Evolutionary conservation across 2,113 vertebrate species (phyloP), one percentile per base, ranked within the genome.

Genomic region (Ophthalmolycus amberensis): DNA sequence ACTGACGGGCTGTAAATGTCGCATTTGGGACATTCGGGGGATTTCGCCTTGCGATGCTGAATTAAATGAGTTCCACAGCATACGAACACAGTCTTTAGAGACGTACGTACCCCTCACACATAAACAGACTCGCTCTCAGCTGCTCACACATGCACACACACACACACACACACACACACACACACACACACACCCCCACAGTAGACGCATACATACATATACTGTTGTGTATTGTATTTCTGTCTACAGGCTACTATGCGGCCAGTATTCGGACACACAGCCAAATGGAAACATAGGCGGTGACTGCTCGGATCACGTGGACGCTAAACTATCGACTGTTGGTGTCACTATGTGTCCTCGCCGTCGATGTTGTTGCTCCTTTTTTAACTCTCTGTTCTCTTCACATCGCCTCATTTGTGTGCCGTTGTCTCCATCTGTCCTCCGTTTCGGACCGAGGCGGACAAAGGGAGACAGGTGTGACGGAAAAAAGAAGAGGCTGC

Each of bases 1-100:
- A 73, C 70, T 71, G 79, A 78, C 29, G 15, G 75, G 68, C 78
- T 81, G 32, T 78, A 71, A 82, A 42, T 77, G 85, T 91, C 48
- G 37, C 82, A 78, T 89, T 72, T 79, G 66, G 81, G 66, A 75
- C 77, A 58, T 77, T 89, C 58, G 15, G 42, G 20, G 62, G n/a
- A 32, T 44, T 77, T 83, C 66, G 46, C 69, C 74, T 80, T 73
- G 71, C 69, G 54, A 42, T 29, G 18, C n/a, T 37, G 50, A 66
- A 71, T 65, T 25, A 71, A 83, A 65, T 69, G 50, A 3, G 34
- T 73, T 78, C n/a, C 25, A 60, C 54, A 68, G 32, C 56, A 46
- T 15, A 52, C n/a, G 32, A 46, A 46, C 64, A 34, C 46, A n/a
- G 18, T 10, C 50, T 32, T 63, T 25, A 15, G 27, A 54, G 40